Evolutionary conservation across 2,113 vertebrate species (phyloP), one percentile per base, ranked within the genome.

Genomic region (Ellobius talpinus): DNA sequence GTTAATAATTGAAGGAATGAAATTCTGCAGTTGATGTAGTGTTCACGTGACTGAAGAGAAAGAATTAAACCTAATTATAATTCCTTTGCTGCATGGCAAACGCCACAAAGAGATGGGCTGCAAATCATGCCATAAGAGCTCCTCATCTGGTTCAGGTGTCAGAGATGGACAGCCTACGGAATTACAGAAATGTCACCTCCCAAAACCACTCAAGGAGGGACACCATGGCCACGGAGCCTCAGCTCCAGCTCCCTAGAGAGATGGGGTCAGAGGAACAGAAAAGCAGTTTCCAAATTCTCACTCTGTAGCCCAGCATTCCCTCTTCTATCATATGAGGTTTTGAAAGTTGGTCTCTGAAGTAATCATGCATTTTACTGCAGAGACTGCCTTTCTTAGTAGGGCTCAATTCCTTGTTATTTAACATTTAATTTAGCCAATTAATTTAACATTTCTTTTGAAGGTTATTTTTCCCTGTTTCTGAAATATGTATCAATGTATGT

Each of bases 381-480:
- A 94, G 76, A 84, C 26, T 4, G 33, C 31, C 89, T 89, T n/a
- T 36, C 23, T 42, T 26, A 36, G 58, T 3, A 47, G 31, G 21
- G 3, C 72, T 63, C 47, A 14, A 63, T 47, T 58, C 74, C 45
- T 85, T 73, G 50, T n/a, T 72, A n/a, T n/a, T 72, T 72, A n/a
- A 72, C 36, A 36, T 68, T 68, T 68, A 68, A 33, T 68, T 72
- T 72, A 72, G 36, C 33, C 7, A 72, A 72, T 21, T n/a, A n/a
- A n/a, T 79, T 70, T 58, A 87, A 94, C 84, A 65, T 58, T 81
- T 81, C 66, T 84, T 63, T 87, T 66, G 13, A 94, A 72, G 50
- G 52, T 82, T 68, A 45, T 36, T 68, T 82, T 45, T 50, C 10
- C 63, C n/a, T 33, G 4, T 31, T 47, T 65, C 93, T 58, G 33